Conservation (phyloP, 2,888 invertebrate genomes). For the Tenthredo livida region DNA sequence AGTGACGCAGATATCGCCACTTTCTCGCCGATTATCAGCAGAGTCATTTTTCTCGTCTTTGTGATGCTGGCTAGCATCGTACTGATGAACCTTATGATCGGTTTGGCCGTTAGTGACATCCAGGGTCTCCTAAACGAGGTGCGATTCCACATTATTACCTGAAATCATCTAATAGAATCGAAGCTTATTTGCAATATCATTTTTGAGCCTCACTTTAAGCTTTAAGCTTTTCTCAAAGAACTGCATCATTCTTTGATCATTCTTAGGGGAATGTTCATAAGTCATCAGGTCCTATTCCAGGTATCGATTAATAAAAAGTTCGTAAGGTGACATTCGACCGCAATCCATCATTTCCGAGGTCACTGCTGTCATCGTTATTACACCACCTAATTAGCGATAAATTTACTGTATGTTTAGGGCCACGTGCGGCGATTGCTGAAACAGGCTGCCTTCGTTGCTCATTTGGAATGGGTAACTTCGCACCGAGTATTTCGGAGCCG, state of each 20-base stretch:
- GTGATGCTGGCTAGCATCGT: conserved; percentile 80
- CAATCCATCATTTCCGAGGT: not conserved
- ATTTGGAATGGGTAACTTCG: conserved; percentile 67
- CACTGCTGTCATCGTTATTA: conserved; percentile 2
- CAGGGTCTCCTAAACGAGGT: conserved; percentile 73
- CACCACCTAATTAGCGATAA: not conserved
- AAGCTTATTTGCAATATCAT: not conserved
- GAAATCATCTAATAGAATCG: conserved; percentile 54
- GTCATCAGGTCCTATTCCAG: not conserved
- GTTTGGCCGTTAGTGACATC: conserved; percentile 81
- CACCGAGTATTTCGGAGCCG: conserved; percentile 64
- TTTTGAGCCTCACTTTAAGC: not conserved
- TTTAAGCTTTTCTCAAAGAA: not conserved
- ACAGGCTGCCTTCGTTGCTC: conserved; percentile 72
- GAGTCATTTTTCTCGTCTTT: conserved; percentile 79
- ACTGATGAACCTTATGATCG: conserved; percentile 81
- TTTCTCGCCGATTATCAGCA: conserved; percentile 69
- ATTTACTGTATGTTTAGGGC: conserved; percentile 60
- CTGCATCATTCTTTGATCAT: not conserved
- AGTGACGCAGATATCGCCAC: conserved; percentile 10
- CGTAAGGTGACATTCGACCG: not conserved
- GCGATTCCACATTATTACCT: conserved; percentile 35
- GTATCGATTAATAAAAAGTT: too few species aligned
- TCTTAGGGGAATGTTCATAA: not conserved
- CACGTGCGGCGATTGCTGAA: conserved; percentile 68